These are phyloP conservation scores for Ectropis grisescens DNA, from an alignment of 1,140 invertebrate genomes.

Conservation along the genomic window DNA sequence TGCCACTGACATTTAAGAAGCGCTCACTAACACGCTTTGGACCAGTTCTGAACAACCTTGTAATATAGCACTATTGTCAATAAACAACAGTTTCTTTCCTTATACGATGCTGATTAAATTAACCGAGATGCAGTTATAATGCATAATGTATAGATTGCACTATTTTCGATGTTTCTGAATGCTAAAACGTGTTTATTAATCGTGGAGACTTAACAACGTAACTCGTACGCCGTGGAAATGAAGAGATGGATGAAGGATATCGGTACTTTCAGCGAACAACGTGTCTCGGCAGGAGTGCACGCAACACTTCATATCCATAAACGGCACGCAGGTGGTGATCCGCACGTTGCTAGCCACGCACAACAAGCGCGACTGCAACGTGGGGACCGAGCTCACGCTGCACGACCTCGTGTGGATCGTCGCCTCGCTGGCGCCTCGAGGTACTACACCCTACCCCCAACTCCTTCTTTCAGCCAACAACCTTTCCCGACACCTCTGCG, in stretches of 20 bases:
- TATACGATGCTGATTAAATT: too few species aligned
- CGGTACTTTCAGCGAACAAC: constrained; percentile 47
- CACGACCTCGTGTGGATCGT: constrained; percentile 57
- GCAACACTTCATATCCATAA: constrained; percentile 48
- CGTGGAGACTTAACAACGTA: too few species aligned
- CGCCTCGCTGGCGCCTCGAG: constrained; percentile 48
- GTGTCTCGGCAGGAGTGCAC: constrained; percentile 45
- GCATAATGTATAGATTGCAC: too few species aligned
- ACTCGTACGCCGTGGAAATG: too few species aligned
- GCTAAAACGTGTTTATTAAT: too few species aligned
- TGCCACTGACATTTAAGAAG: constrained; percentile 41
- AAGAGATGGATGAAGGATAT: not conserved
- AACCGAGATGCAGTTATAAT: too few species aligned
- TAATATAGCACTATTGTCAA: constrained; percentile 18
- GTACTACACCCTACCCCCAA: constrained; percentile 17
- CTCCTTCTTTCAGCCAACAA: constrained; percentile 35
- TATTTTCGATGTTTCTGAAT: too few species aligned
- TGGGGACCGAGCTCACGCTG: constrained; percentile 47
- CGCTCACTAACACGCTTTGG: constrained; percentile 24
- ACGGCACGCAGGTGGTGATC: constrained; percentile 46
- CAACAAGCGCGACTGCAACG: constrained; percentile 49
- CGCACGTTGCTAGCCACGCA: constrained; percentile 42
- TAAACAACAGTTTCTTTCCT: not conserved
- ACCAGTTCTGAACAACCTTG: constrained; percentile 19
- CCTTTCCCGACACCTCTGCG: constrained; percentile 19